These are phyloP conservation scores for Eilema depressum DNA, from an alignment of 2,888 invertebrate species.

Conservation along the genomic window DNA sequence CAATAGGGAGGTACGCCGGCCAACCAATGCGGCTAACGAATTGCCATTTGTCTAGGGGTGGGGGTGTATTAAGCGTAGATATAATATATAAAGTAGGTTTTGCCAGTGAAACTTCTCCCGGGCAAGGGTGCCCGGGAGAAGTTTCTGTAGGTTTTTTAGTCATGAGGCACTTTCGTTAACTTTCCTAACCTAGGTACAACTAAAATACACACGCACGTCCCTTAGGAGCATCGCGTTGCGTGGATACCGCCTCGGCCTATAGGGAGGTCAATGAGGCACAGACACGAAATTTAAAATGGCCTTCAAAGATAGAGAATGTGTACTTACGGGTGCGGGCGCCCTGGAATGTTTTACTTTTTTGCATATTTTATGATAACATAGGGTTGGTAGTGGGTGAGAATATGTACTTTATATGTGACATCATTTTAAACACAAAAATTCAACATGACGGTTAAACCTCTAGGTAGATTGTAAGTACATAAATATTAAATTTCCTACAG, in stretches of 20 bases:
- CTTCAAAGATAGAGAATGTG: neutral
- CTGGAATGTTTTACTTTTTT: constrained; percentile 1
- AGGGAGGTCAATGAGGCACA: constrained; percentile 7
- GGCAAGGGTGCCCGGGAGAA: no score
- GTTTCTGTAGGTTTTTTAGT: neutral
- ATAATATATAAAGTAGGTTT: no score
- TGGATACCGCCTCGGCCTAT: constrained; percentile 13
- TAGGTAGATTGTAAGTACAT: no score
- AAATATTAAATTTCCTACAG: no score
- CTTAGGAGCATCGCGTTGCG: constrained; percentile 17
- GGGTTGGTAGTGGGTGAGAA: neutral
- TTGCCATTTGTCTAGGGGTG: no score
- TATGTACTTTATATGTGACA: no score
- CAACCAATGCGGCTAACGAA: no score
- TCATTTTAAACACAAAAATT: no score
- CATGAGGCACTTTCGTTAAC: neutral
- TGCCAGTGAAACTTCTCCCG: no score
- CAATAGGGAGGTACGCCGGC: no score
- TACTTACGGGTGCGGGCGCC: neutral
- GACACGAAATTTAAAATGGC: neutral
- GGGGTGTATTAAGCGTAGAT: no score
- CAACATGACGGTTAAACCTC: no score
- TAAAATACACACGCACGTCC: constrained; percentile 18
- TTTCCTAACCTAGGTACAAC: neutral
- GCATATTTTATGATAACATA: neutral